Evolutionary conservation across 2,113 vertebrate species (phyloP).

Genomic region (Nematolebias whitei): DNA sequence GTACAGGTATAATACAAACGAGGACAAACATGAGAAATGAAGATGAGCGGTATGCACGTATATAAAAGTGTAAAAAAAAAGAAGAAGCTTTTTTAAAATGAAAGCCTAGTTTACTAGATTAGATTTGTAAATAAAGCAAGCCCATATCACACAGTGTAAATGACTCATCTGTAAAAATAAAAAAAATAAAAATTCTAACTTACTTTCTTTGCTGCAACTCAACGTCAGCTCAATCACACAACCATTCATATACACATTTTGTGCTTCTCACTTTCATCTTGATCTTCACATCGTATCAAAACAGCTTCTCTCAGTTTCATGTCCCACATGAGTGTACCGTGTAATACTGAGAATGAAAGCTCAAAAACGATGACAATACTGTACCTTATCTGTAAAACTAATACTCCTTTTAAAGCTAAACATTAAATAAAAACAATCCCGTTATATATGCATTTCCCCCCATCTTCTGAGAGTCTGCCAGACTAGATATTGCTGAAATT

Average conservation of each 20-base stretch:
- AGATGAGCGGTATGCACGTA: conserved; percentile 42
- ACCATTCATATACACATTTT: conserved; percentile 6
- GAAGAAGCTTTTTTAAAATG: conserved; percentile 28
- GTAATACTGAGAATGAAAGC: conserved; percentile 63
- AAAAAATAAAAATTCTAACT: background rate
- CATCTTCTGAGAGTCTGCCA: conserved; percentile 27
- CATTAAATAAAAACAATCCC: conserved; percentile 12
- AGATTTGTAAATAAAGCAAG: conserved; percentile 51
- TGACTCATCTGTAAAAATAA: conserved; percentile 30
- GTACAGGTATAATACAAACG: conserved; percentile 69
- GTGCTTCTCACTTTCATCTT: background rate
- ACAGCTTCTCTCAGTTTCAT: conserved; percentile 15
- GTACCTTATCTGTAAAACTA: conserved; percentile 63
- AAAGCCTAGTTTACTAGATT: conserved; percentile 31
- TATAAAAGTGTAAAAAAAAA: conserved; percentile 64
- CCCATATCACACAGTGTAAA: conserved; percentile 51
- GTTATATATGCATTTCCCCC: conserved; percentile 16
- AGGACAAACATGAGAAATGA: conserved; percentile 51
- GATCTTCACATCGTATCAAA: conserved; percentile 7
- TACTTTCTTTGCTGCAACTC: conserved; percentile 18
- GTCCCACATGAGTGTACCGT: conserved; percentile 41
- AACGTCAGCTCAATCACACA: conserved; percentile 30
- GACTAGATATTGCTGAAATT: conserved; percentile 35
- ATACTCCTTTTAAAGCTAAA: conserved; percentile 61
- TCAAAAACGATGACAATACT: conserved; percentile 60